A percentile compares a stretch with the other conserved stretches of the same genome.
These are phyloP conservation scores for Ceuthmochares aereus DNA, from an alignment of 2,113 vertebrate species.

Conservation along the genomic window DNA sequence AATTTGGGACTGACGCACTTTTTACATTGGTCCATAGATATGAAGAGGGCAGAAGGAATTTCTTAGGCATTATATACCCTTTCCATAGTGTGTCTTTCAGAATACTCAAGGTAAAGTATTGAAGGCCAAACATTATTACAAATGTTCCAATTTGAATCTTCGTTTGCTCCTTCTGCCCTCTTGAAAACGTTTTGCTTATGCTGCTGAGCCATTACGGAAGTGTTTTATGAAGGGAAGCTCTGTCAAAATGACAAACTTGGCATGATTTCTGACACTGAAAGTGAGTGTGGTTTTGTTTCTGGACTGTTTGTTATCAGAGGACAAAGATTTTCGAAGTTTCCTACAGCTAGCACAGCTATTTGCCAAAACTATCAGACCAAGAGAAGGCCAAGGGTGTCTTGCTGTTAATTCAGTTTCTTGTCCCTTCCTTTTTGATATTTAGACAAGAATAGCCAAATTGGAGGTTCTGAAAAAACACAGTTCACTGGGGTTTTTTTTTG, in stretches of 20 bases:
- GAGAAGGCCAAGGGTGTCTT: not conserved
- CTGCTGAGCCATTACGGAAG: not conserved
- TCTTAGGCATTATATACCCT: not conserved
- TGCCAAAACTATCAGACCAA: not conserved
- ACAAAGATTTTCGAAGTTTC: not conserved
- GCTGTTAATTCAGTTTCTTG: not conserved
- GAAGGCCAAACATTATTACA: not conserved
- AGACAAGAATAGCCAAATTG: not conserved
- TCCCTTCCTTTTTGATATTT: not conserved
- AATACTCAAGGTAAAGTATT: not conserved
- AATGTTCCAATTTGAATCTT: not conserved
- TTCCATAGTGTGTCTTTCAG: not conserved
- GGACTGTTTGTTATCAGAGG: not conserved
- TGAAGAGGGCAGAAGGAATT: not conserved
- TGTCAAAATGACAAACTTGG: conserved; percentile 15
- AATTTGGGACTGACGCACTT: not conserved
- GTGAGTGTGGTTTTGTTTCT: not conserved
- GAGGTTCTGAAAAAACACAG: not conserved
- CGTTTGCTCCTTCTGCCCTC: not conserved
- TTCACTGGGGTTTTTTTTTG: not conserved
- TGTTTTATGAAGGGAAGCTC: not conserved
- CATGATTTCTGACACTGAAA: not conserved
- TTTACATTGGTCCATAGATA: not conserved
- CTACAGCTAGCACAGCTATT: not conserved
- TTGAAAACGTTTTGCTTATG: not conserved